Conservation (phyloP, 2,888 invertebrate genomes). For the Diabrotica balteata region DNA sequence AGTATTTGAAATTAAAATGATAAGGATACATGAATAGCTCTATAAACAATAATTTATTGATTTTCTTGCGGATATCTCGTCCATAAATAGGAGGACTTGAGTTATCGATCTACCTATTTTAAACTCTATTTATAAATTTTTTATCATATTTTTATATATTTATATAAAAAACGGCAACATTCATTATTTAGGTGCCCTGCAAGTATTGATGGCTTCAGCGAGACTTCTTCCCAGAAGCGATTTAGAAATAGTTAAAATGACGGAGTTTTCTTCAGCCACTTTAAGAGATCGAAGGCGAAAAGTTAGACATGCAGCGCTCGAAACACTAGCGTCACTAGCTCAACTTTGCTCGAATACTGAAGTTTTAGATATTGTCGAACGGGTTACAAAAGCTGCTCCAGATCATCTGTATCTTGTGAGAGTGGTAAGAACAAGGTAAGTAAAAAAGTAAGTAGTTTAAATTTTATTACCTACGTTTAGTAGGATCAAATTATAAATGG, state of each 20-base stretch:
- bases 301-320: conserved; percentile 80
- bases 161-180: too few species aligned
- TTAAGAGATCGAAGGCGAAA: conserved; percentile 70
- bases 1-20: too few species aligned
- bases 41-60: too few species aligned
- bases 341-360: conserved; percentile 72
- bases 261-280: conserved; percentile 53
- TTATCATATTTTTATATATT: too few species aligned
- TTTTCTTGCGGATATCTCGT: too few species aligned
- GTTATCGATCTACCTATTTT: too few species aligned
- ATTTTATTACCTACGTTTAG: too few species aligned
- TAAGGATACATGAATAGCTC: too few species aligned
- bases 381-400: conserved; percentile 53
- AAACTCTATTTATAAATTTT: too few species aligned
- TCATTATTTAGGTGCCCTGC: conserved; percentile 43
- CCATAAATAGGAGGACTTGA: too few species aligned
- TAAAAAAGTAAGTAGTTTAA: background rate
- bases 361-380: conserved; percentile 70
- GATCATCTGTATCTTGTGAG: conserved; percentile 70
- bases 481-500: too few species aligned
- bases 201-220: conserved; percentile 72
- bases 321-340: conserved; percentile 79
- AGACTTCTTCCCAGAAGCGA: conserved; percentile 82
- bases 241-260: conserved; percentile 64
- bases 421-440: conserved; percentile 73